Evolutionary conservation across 2,797 vertebrate species (phyloP).

Genomic region (Perodicticus potto): DNA sequence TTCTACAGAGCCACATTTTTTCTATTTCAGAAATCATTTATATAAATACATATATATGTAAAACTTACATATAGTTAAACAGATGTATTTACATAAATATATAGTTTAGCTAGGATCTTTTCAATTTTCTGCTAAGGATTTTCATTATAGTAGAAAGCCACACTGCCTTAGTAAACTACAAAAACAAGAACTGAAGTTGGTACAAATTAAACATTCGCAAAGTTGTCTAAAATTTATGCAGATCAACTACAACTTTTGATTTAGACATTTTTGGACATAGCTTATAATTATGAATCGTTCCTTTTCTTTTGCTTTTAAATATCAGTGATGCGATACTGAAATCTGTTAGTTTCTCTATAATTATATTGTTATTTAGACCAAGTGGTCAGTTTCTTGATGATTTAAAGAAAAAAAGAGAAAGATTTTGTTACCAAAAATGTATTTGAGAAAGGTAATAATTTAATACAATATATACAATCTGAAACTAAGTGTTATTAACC

Average conservation of each 20-base stretch:
- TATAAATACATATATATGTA: too few species aligned
- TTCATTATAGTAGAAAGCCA: background rate
- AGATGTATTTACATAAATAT: background rate
- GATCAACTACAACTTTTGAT: background rate
- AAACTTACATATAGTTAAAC: background rate
- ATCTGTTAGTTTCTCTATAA: background rate
- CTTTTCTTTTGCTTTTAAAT: background rate
- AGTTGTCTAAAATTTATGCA: background rate
- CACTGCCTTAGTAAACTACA: background rate
- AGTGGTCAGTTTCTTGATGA: background rate
- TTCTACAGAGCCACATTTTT: background rate
- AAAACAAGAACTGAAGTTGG: background rate
- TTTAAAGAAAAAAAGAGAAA: background rate
- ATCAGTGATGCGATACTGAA: background rate
- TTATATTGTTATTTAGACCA: background rate
- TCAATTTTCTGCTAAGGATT: background rate
- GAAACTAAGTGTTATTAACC: background rate
- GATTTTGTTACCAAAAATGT: background rate
- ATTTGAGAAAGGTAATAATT: background rate
- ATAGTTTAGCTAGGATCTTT: background rate
- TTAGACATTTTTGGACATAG: background rate
- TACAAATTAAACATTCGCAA: background rate
- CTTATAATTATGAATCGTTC: background rate
- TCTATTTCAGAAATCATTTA: background rate
- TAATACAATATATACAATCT: background rate